Base-by-base conservation (phyloP, 2,797 vertebrate genomes). In the Chelmon rostratus region DNA sequence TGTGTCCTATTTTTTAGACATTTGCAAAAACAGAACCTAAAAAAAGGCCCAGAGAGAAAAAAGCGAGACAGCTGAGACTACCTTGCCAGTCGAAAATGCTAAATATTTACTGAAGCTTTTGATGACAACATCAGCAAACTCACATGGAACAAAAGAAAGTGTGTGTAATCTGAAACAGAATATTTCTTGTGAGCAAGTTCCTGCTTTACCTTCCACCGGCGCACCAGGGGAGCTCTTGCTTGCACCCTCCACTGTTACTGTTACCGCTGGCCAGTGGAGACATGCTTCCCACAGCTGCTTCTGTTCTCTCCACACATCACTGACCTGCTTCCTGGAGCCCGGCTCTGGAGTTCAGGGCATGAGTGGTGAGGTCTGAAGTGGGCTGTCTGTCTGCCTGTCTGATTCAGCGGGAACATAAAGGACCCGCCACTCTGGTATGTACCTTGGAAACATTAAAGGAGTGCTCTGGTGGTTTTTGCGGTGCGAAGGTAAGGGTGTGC, bases 271-370 rank as follows among this genome's bases (percentile, higher is more conserved):
- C 91, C 85, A 88, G 94, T 91, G 88, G 86, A 89, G 93, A 92
- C 92, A 93, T 76, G 92, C 87, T 83, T 90, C 89, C 87, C 81
- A 83, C 90, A 92, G 92, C 89, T 91, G 88, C 82, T 82, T 88
- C 88, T 91, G 90, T 92, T 93, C 87, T 89, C 72, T 86, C 89
- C 89, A 90, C 93, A 92, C 89, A 89, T 88, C 79, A 91, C 80
- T 85, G 89, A 89, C 89, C 86, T 74, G 78, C 90, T 92, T 91
- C 89, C 91, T 92, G 92, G 91, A 91, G 74, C 83, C 69, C 38
- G 19, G 77, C 79, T 88, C 87, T 84, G 91, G 92, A 90, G 89
- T 78, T 92, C 87, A 93, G 90, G 92, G 93, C 79, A 86, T 89
- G 70, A 90, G 89, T 46, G 91, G 91, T 83, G 92, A 91, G 76